These are phyloP conservation scores for Junco hyemalis DNA, from an alignment of 2,113 vertebrate species.

Conservation along the genomic window DNA sequence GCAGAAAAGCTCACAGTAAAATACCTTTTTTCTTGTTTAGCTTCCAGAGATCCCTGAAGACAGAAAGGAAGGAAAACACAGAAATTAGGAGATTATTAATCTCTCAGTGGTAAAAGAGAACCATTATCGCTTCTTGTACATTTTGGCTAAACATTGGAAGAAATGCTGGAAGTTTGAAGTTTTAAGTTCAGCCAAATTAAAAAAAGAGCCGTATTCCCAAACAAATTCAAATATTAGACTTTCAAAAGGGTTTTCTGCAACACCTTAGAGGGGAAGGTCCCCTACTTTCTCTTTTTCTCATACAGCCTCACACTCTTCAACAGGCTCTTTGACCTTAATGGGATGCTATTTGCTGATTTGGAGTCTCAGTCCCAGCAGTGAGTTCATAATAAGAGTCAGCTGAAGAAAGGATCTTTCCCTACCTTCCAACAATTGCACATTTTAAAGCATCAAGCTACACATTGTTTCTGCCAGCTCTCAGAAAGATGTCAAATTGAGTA, in stretches of 20 bases:
- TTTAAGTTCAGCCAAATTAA: background rate
- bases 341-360: slow-evolving; percentile 20
- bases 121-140: background rate
- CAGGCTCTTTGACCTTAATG: slow-evolving; percentile 19
- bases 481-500: slow-evolving; percentile 30
- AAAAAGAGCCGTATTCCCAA: background rate
- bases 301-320: background rate
- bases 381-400: slow-evolving; percentile 37
- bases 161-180: background rate
- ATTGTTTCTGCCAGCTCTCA: slow-evolving; percentile 13
- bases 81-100: slow-evolving; percentile 63
- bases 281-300: background rate
- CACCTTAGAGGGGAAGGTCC: background rate
- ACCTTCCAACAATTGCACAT: background rate
- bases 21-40: slow-evolving; percentile 35
- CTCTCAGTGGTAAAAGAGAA: slow-evolving; percentile 30
- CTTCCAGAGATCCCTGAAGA: slow-evolving; percentile 49
- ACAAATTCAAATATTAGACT: slow-evolving; percentile 24
- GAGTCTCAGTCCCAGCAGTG: background rate
- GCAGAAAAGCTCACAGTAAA: slow-evolving; percentile 24
- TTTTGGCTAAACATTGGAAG: slow-evolving; percentile 9
- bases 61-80: slow-evolving; percentile 36
- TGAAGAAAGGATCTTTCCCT: slow-evolving; percentile 31
- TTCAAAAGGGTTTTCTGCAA: slow-evolving; percentile 17
- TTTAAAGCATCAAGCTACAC: slow-evolving; percentile 2